phyloP scores from a whole-genome alignment of 64 coral and sea anemone genomes.

The Dendronephthya gigantea region DNA sequence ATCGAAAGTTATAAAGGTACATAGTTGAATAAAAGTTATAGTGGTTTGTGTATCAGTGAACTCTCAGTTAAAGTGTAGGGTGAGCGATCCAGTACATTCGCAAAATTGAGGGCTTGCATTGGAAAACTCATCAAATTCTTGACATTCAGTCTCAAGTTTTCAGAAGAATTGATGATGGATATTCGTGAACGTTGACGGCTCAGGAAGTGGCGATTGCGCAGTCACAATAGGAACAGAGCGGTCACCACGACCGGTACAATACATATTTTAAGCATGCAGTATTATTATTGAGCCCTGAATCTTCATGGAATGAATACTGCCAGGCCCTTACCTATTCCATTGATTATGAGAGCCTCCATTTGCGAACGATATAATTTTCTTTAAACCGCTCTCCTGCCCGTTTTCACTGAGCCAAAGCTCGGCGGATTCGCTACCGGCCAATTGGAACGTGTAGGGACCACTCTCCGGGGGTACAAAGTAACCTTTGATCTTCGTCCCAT shows the following conservation, averaged over 20 bases:
- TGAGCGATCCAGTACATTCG: too few relatives aligned
- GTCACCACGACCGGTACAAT: too few relatives aligned
- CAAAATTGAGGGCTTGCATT: too few relatives aligned
- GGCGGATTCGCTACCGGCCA: conserved; percentile 70
- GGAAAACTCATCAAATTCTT: too few relatives aligned
- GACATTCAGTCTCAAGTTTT: too few relatives aligned
- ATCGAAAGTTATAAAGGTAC: not conserved
- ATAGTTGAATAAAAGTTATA: not conserved
- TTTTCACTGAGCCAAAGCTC: conserved; percentile 78
- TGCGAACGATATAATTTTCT: conserved; percentile 52
- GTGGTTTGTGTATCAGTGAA: not conserved
- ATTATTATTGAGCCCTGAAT: not conserved
- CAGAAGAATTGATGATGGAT: too few relatives aligned
- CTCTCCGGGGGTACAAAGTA: conserved; percentile 96
- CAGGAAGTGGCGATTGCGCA: too few relatives aligned
- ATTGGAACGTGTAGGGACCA: conserved; percentile 93
- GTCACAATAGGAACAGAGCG: too few relatives aligned
- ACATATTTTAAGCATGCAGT: too few relatives aligned
- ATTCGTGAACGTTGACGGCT: too few relatives aligned
- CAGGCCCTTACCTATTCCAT: conserved; percentile 78
- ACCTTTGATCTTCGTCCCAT: conserved; percentile 78
- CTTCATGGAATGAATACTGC: not conserved
- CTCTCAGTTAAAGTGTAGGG: too few relatives aligned
- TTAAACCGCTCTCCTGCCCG: conserved; percentile 62
- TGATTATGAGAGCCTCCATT: conserved; percentile 85